These are phyloP conservation scores for Neopipo cinnamomea DNA, from an alignment of 2,113 vertebrate genomes.

Conservation along the genomic window DNA sequence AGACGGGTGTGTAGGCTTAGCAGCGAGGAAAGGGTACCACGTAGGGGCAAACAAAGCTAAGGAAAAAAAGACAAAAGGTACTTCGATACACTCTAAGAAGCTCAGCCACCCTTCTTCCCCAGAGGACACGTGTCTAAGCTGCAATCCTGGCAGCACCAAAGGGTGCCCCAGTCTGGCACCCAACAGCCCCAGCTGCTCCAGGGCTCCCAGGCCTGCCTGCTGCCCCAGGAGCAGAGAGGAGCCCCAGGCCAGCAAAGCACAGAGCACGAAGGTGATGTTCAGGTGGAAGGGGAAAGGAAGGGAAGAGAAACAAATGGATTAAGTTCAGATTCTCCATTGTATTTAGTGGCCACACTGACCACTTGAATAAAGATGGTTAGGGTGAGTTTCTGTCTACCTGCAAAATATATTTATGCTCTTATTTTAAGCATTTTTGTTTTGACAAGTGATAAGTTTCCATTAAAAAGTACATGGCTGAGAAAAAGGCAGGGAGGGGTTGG, in stretches of 20 bases:
- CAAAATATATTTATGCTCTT: not conserved
- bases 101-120: not conserved
- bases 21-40: not conserved
- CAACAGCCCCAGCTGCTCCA: not conserved
- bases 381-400: not conserved
- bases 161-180: not conserved
- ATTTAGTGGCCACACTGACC: not conserved
- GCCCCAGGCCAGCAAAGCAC: not conserved
- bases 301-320: no score
- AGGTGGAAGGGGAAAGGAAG: not conserved
- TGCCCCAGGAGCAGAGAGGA: not conserved
- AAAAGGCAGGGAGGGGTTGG: not conserved
- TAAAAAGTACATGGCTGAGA: not conserved
- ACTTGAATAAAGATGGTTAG: no score
- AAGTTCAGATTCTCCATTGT: not conserved
- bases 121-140: rapidly evolving
- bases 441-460: not conserved
- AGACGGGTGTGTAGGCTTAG: not conserved
- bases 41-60: rapidly evolving
- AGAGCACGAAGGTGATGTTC: not conserved
- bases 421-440: not conserved
- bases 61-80: not conserved
- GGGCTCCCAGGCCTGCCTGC: not conserved
- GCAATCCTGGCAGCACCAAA: not conserved
- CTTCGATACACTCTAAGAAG: rapidly evolving